Conservation (phyloP, 1,140 invertebrate genomes). For the Neomicropteryx cornuta region DNA sequence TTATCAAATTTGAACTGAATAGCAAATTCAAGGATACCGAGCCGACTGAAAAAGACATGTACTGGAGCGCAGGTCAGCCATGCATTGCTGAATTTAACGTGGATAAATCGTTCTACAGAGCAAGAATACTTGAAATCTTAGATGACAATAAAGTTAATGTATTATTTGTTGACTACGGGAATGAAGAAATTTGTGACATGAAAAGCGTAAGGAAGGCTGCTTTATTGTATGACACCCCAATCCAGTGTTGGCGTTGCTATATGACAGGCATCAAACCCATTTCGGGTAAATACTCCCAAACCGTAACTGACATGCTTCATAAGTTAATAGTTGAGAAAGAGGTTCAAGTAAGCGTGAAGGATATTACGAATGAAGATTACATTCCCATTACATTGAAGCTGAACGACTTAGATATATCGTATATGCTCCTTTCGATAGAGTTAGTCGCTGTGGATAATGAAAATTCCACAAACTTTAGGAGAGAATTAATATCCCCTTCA, state of each 20-base stretch:
- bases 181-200: constrained; percentile 27
- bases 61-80: constrained; percentile 36
- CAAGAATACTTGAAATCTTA: constrained; percentile 22
- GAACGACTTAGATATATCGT: too few relatives aligned
- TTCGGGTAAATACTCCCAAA: constrained; percentile 6
- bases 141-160: constrained; percentile 23
- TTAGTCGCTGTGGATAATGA: too few relatives aligned
- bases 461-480: too few relatives aligned
- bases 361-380: constrained; percentile 4
- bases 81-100: constrained; percentile 43
- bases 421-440: too few relatives aligned
- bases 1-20: constrained; percentile 26
- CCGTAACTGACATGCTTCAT: constrained; percentile 10
- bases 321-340: constrained; percentile 10
- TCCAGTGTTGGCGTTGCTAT: constrained; percentile 23
- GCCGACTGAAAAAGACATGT: constrained; percentile 19
- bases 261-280: constrained; percentile 24
- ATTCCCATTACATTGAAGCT: constrained; percentile 9
- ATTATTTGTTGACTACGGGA: constrained; percentile 44
- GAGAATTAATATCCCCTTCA: too few relatives aligned
- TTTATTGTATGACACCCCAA: constrained; percentile 37
- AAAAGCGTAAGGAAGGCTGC: constrained; percentile 36
- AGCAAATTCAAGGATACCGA: constrained; percentile 19
- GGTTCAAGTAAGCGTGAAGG: constrained; percentile 6
- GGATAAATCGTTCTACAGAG: constrained; percentile 44